These are phyloP conservation scores for Pachyramphus minor DNA, from an alignment of 2,113 vertebrate genomes.

Conservation along the genomic window DNA sequence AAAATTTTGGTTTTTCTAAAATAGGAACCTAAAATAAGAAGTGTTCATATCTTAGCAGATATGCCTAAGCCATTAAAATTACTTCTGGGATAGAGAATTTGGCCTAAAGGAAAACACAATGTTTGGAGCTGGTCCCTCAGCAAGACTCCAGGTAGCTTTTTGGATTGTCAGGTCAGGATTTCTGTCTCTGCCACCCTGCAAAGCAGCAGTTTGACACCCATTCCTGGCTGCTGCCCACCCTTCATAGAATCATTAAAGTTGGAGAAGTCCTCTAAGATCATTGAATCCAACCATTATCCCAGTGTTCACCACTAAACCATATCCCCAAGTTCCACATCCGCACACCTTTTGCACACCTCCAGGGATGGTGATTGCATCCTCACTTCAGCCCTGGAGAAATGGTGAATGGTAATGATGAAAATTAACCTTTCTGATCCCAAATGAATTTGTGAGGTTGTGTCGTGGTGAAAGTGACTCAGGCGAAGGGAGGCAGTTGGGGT, in stretches of 20 bases:
- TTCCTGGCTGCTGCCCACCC: not conserved
- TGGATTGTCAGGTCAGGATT: not conserved
- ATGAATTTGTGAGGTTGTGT: not conserved
- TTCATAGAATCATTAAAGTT: not conserved
- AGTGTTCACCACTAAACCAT: not conserved
- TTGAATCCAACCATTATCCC: too few relatives aligned
- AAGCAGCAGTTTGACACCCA: not conserved
- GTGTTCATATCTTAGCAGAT: not conserved
- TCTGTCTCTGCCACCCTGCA: not conserved
- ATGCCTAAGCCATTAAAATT: not conserved
- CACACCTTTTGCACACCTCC: not conserved
- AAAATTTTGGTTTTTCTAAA: not conserved
- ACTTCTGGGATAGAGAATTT: not conserved
- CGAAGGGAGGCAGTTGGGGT: not conserved
- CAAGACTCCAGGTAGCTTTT: not conserved
- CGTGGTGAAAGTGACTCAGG: accelerated
- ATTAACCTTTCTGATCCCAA: not conserved
- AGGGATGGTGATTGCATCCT: not conserved
- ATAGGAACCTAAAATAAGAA: not conserved
- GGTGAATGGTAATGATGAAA: not conserved
- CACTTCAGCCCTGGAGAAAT: not conserved
- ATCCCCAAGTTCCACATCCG: not conserved
- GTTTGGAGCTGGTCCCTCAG: not conserved
- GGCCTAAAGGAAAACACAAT: not conserved
- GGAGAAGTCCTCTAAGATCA: not conserved